Base-by-base conservation (phyloP, 2,888 invertebrate genomes). In the Hedya salicella region DNA sequence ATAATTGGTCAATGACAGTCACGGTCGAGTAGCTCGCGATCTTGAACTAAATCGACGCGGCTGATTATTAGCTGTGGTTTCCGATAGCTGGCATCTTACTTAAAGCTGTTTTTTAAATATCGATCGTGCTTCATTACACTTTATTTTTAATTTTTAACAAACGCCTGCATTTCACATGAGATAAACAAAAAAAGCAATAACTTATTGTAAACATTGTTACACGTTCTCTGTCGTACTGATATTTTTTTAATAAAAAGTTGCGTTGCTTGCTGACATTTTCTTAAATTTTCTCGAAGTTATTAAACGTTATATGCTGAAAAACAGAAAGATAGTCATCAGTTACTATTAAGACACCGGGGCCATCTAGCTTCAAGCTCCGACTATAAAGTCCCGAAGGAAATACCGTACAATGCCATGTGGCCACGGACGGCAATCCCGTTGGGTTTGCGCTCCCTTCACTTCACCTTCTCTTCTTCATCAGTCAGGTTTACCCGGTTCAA, bases 21-120 rank as follows among this genome's bases (percentile, higher is more conserved):
- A 63, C 67, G 79, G 71, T 75, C 69, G 77, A 78, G 73, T 81
- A 70, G 64, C 13, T 48, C 44, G 36, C 39, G 56, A 62, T 63
- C 67, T 56, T 67, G 57, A 62, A 62, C 67, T 63, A 52, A 49
- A 62, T 67, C 53, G 21, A 52, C 14, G 32, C 46, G 60, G 52
- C 36, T 36, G 14, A 53, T 52, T 66, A 52, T 25, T 30, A 42
- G 17, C 3, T 9, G n/a, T 62, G 25, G 14, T 19, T 59, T 32
- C 44, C 25, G 25, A 17, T 16, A 32, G 9, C 36, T 59, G 32
- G 16, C 21, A 53, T 16, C 21, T 17, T 42, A 4, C n/a, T 14
- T 25, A 57, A 19, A 14, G 3, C 16, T 36, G 19, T 8, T 56
- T 3, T 9, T 21, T 1, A 17, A 57, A 46, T 17, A n/a, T 46